Evolutionary conservation across 2,888 invertebrate species (phyloP).

Genomic region (Dendrolimus houi): DNA sequence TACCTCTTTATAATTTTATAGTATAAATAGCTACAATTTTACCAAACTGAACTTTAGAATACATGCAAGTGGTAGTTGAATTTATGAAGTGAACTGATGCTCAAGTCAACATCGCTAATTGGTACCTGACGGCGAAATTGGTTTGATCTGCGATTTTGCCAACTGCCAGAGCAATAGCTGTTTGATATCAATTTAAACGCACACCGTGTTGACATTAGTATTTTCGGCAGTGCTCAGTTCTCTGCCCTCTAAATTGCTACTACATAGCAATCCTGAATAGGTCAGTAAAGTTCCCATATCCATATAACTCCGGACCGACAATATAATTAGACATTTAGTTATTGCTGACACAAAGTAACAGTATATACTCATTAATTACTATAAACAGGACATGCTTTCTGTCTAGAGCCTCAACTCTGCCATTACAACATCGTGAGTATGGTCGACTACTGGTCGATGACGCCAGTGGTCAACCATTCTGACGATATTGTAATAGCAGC

Average conservation of each 20-base stretch:
- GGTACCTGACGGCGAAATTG: slow-evolving; percentile 17
- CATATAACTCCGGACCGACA: too few relatives aligned
- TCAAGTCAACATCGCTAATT: slow-evolving; percentile 20
- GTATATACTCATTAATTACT: too few relatives aligned
- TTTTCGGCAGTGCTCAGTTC: slow-evolving; percentile 1
- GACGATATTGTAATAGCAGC: too few relatives aligned
- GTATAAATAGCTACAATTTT: too few relatives aligned
- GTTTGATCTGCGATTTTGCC: slow-evolving; percentile 15
- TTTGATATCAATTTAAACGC: slow-evolving; percentile 31
- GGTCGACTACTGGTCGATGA: too few relatives aligned
- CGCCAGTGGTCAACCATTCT: too few relatives aligned
- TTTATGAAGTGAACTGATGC: slow-evolving; percentile 6
- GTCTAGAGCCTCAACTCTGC: too few relatives aligned
- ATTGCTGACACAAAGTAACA: too few relatives aligned
- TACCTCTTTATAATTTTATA: too few relatives aligned
- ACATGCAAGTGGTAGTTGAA: not conserved
- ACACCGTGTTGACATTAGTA: slow-evolving; percentile 13
- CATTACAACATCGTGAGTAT: too few relatives aligned
- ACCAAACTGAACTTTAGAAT: not conserved
- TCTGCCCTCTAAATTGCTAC: not conserved
- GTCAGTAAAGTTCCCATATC: not conserved
- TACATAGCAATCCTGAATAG: not conserved
- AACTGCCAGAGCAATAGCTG: slow-evolving; percentile 16
- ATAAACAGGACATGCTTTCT: too few relatives aligned
- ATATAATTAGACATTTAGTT: too few relatives aligned